A percentile compares a stretch with the other conserved stretches of the same genome.
Conservation (phyloP, 2,113 vertebrate species). For the Bagarius yarrelli region DNA sequence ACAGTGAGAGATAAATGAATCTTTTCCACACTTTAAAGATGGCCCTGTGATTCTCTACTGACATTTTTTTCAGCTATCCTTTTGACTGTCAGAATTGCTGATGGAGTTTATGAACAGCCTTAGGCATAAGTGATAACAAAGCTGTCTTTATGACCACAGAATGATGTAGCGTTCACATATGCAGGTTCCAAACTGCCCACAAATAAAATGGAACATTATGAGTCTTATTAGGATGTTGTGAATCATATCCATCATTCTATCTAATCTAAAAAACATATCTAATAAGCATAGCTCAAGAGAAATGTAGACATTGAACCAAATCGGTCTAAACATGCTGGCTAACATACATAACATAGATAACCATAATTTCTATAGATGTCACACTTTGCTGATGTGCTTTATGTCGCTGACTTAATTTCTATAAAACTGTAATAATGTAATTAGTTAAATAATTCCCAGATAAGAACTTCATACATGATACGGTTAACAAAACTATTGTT, state of each 20-base stretch:
- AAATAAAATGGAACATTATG: not conserved
- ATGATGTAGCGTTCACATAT: conserved; percentile 1
- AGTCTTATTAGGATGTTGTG: not conserved
- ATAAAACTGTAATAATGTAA: not conserved
- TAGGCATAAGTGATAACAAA: conserved; percentile 28
- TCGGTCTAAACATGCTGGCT: not conserved
- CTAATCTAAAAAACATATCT: not conserved
- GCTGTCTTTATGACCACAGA: not conserved
- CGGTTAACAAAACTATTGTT: not conserved
- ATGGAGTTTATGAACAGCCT: conserved; percentile 22
- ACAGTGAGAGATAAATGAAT: conserved; percentile 22
- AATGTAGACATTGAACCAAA: not conserved
- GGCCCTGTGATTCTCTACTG: not conserved
- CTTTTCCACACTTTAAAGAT: conserved; percentile 24
- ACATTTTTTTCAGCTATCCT: conserved; percentile 8
- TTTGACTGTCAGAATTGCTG: conserved; percentile 25
- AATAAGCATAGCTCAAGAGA: not conserved
- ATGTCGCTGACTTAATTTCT: not conserved
- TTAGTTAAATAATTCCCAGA: not conserved
- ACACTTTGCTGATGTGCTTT: not conserved
- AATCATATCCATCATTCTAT: not conserved
- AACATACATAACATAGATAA: not conserved
- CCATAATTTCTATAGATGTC: not conserved
- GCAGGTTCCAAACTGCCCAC: not conserved
- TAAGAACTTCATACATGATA: not conserved